Evolutionary conservation across 1,140 invertebrate genomes (phyloP), one percentile per base, ranked within the genome.

Genomic region (Ceratina calcarata): DNA sequence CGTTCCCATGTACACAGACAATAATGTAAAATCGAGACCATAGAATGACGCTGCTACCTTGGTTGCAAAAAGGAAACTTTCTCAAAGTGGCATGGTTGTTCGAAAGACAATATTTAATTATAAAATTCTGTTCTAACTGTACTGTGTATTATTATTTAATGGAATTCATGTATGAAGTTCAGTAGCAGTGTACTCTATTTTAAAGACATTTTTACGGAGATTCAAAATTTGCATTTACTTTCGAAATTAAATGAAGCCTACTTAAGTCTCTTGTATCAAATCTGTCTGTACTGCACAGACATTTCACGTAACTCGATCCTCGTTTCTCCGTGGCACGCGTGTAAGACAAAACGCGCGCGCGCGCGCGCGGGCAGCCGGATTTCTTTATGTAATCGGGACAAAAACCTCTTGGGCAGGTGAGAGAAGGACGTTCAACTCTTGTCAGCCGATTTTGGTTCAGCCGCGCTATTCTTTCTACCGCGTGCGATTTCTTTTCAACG

Each of bases 361-460:
- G n/a, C 37, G 37, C 37, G 7, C 51, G n/a, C 37, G 37, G 2
- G 7, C 45, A 65, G 49, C 60, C 49, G 61, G 61, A 65, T 49
- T 45, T 74, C 72, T 74, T 74, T 65, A 74, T 65, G 72, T 65
- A 74, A 65, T 74, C 61, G 27, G 49, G 61, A 74, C 61, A 65
- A 55, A 74, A 55, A 74, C 45, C 61, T 65, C 49, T 37, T 27
- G n/a, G n/a, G 72, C 72, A 65, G 49, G 61, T 65, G 61, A 65
- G 49, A 65, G 72, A 74, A 37, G 61, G 61, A 65, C 61, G n/a
- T 55, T 74, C 61, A 65, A 65, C 60, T 65, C 61, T 7, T 45
- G 37, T 45, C 37, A 16, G n/a, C 45, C 71, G 61, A 74, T 65
- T 74, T 74, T 65, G 61, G 61, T 74, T 64, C 24, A 58, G 55